Base-by-base conservation (phyloP, 2,797 vertebrate genomes). In the Lepus oiostolus region DNA sequence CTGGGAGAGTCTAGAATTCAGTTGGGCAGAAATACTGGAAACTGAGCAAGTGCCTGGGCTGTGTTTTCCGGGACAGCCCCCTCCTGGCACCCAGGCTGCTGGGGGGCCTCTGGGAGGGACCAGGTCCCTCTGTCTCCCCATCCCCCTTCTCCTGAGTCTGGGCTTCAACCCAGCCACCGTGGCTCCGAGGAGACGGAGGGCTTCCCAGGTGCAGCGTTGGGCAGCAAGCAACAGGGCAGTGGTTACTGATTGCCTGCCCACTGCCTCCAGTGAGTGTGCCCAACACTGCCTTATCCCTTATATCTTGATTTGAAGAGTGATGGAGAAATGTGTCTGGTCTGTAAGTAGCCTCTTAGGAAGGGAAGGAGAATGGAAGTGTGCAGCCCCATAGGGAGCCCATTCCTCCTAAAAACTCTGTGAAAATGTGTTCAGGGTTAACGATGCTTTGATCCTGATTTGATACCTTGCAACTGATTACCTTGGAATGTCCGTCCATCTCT, bases 391-490 rank as follows among this genome's bases (percentile, higher is more conserved):
- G 88, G 75, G 93, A 96, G 80, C 1, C 81, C 38, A 81, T 91
- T 96, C 90, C 67, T 86, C 87, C 72, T 90, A 58, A 96, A 95
- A 95, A 93, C 87, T 95, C 89, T 96, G 94, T 90, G 90, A 94
- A 97, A 92, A 96, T 21, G 85, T 96, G 30, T 88, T 94, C 93
- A 95, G 95, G 95, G 88, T 95, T 97, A 86, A 95, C 77, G 94
- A 83, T 80, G 93, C 93, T 94, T 93, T 91, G 68, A 83, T 96
- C 95, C 87, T 97, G 96, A 96, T 97, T 96, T 96, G 94, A 91
- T 79, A 95, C 77, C 91, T 96, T 84, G 42, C n/a, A 74, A 67
- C 93, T 92, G 92, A 93, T 96, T 93, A 94, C 96, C 94, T 84
- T 90, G 32, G 79, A 88, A 91, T 95, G 88, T 86, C 63, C 68